Conservation (phyloP, 2,113 vertebrate species). For the Dipodomys merriami region DNA sequence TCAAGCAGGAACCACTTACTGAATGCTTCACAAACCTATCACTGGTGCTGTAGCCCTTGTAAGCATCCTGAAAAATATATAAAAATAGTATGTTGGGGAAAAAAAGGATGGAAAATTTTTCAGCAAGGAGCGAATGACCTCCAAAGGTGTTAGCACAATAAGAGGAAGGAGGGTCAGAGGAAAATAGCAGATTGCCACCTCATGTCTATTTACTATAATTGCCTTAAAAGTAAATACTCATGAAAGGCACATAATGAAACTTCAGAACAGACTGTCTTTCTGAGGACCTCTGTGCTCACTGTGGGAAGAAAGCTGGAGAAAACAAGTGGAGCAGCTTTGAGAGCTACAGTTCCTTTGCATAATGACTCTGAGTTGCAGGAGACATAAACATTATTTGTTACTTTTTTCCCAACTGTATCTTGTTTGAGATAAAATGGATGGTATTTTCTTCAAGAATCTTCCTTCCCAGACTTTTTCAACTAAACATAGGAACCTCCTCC, state of each 20-base stretch:
- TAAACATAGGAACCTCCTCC: slow-evolving; percentile 26
- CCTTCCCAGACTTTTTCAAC: background rate
- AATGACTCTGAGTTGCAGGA: slow-evolving; percentile 48
- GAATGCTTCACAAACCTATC: slow-evolving; percentile 83
- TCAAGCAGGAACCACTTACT: slow-evolving; percentile 80
- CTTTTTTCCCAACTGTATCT: slow-evolving; percentile 71
- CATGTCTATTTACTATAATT: slow-evolving; percentile 70
- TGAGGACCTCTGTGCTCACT: slow-evolving; percentile 65
- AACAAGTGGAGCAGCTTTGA: slow-evolving; percentile 64
- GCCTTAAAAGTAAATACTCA: slow-evolving; percentile 76
- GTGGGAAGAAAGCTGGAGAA: slow-evolving; percentile 71
- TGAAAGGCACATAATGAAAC: slow-evolving; percentile 70
- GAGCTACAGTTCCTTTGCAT: slow-evolving; percentile 67
- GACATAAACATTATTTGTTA: slow-evolving; percentile 69
- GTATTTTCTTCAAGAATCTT: background rate
- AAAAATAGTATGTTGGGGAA: slow-evolving; percentile 75
- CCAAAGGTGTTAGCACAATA: slow-evolving; percentile 71
- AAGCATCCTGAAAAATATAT: slow-evolving; percentile 77
- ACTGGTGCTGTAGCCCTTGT: slow-evolving; percentile 69
- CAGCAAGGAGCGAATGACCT: slow-evolving; percentile 66
- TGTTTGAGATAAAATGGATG: slow-evolving; percentile 62
- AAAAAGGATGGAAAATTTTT: slow-evolving; percentile 70
- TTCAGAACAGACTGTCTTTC: background rate
- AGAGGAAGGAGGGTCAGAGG: background rate
- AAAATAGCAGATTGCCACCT: slow-evolving; percentile 62